A percentile compares a stretch with the other conserved stretches of the same genome.
Conservation (phyloP, 2,797 vertebrate genomes). For the Tinamus major region DNA sequence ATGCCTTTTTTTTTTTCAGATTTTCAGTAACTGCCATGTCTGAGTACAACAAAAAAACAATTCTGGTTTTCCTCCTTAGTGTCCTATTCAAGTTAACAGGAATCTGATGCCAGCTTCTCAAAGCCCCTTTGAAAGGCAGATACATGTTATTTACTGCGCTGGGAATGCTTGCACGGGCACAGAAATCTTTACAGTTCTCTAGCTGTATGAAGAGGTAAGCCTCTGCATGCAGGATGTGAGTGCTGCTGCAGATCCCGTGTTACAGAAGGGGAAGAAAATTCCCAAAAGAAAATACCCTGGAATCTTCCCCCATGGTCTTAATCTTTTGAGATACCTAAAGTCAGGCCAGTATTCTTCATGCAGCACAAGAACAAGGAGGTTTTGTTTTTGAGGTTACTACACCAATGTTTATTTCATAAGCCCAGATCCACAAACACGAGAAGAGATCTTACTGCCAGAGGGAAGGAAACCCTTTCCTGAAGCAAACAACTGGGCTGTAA, state of each 20-base stretch:
- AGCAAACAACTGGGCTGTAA: constrained; percentile 62
- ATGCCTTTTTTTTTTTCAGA: not conserved
- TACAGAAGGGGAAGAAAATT: not conserved
- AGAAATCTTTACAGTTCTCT: not conserved
- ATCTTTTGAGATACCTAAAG: constrained; percentile 14
- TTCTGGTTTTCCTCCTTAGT: not conserved
- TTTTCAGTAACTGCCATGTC: not conserved
- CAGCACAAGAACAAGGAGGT: constrained; percentile 14
- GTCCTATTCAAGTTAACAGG: not conserved
- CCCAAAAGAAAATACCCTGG: not conserved
- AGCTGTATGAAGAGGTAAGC: not conserved
- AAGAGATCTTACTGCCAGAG: constrained; percentile 54
- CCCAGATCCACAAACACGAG: constrained; percentile 52
- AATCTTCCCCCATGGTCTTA: not conserved
- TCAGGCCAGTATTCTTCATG: not conserved
- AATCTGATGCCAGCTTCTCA: not conserved
- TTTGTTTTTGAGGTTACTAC: constrained; percentile 20
- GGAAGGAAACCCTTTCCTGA: constrained; percentile 63
- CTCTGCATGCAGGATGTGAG: not conserved
- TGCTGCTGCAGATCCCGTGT: not conserved
- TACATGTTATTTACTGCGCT: not conserved
- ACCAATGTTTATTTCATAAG: constrained; percentile 65
- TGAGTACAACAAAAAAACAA: not conserved
- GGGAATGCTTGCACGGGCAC: not conserved
- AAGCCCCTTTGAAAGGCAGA: not conserved